Percentiles rank a stretch among this genome's conserved stretches.
Conservation (phyloP, 2,888 invertebrate genomes). For the Podotricha telesiphe region DNA sequence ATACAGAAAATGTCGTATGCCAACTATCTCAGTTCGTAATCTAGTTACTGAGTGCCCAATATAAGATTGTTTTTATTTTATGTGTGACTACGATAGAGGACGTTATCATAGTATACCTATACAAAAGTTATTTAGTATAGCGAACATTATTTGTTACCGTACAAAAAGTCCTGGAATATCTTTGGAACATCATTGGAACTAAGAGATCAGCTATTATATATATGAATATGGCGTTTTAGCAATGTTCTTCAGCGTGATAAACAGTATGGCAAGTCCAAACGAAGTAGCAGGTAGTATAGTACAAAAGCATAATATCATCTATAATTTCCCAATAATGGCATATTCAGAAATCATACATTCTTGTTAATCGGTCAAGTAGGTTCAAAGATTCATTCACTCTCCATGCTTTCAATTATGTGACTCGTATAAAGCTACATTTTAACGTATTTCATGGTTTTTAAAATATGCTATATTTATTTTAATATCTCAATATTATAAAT, state of each 20-base stretch:
- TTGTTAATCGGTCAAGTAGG: constrained; percentile 1
- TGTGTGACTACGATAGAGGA: not conserved
- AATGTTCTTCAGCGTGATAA: too few species aligned
- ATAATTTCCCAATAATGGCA: not conserved
- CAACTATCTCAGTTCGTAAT: constrained; percentile 14
- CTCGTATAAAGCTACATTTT: not conserved
- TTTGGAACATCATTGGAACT: too few species aligned
- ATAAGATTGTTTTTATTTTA: not conserved
- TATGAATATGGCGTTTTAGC: too few species aligned
- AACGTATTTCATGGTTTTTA: not conserved
- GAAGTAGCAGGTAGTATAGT: too few species aligned
- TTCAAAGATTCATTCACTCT: not conserved
- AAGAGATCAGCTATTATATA: not conserved
- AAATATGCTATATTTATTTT: not conserved
- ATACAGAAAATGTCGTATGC: constrained; percentile 21
- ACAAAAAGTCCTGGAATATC: too few species aligned
- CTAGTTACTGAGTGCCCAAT: constrained; percentile 5
- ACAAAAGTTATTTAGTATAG: not conserved
- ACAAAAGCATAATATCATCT: not conserved
- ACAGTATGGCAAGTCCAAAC: too few species aligned
- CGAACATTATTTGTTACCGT: too few species aligned
- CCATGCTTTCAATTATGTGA: not conserved
- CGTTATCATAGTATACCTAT: not conserved
- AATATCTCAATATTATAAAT: too few species aligned
- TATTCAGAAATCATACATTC: not conserved